Conservation (phyloP, 2,888 invertebrate genomes). For the Electrophaes corylata region DNA sequence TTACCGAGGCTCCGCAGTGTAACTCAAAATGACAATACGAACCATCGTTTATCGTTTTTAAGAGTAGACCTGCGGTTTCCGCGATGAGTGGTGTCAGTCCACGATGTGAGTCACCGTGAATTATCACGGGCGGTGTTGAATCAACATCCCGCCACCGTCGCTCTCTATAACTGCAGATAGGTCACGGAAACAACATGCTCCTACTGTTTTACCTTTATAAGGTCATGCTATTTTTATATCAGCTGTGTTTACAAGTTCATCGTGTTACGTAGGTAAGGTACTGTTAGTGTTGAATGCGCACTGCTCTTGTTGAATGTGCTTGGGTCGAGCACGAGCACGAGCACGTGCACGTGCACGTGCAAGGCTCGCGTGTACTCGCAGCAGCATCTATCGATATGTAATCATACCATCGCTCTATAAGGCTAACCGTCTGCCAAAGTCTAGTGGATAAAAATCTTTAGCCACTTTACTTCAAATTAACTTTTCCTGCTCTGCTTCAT, state of each 20-base stretch:
- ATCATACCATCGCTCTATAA: neutral
- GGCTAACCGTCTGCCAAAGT: neutral
- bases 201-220: neutral
- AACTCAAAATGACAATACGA: too few relatives aligned
- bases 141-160: constrained; percentile 18
- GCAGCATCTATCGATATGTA: neutral
- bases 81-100: too few relatives aligned
- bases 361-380: constrained; percentile 1
- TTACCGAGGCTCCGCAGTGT: too few relatives aligned
- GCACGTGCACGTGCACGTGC: constrained; percentile 5
- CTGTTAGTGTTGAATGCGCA: neutral
- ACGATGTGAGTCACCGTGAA: constrained; percentile 24
- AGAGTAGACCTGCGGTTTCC: too few relatives aligned
- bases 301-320: neutral
- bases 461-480: neutral
- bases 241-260: constrained; percentile 1
- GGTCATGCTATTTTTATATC: neutral
- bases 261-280: neutral
- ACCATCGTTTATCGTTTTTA: too few relatives aligned
- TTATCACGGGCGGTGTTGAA: constrained; percentile 8
- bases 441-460: neutral
- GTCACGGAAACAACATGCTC: constrained; percentile 4
- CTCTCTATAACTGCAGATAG: constrained; percentile 9
- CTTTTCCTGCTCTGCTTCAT: neutral
- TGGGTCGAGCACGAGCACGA: neutral